These are phyloP conservation scores for Nesogale talazaci DNA, from an alignment of 2,113 vertebrate species.

Conservation along the genomic window DNA sequence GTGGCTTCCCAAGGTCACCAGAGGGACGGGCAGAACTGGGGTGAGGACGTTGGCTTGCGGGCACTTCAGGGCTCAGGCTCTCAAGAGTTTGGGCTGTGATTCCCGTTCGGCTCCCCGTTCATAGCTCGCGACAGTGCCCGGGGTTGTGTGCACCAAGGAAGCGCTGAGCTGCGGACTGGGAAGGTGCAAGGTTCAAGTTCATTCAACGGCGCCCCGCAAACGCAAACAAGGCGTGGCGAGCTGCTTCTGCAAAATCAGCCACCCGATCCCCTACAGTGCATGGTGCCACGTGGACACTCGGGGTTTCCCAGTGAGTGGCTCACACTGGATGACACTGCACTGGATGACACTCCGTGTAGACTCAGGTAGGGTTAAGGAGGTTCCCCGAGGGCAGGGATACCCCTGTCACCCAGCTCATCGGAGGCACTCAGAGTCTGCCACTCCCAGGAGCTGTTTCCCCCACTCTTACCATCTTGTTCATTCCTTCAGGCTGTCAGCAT, in stretches of 20 bases:
- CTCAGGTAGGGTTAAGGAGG: background rate
- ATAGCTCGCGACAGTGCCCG: background rate
- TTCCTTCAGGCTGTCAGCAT: background rate
- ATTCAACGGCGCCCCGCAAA: background rate
- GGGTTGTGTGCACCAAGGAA: background rate
- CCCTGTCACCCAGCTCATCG: background rate
- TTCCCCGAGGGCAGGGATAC: background rate
- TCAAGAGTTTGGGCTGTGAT: background rate
- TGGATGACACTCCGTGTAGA: background rate
- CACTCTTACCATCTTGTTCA: background rate
- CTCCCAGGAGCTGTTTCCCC: background rate
- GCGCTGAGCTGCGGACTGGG: background rate
- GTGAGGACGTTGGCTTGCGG: background rate
- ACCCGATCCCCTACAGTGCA: background rate
- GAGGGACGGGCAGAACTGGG: background rate
- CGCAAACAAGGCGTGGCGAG: background rate
- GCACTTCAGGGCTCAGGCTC: background rate
- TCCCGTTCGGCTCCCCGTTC: background rate
- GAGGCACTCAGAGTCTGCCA: background rate
- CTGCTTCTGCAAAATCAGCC: background rate
- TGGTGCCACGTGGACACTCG: background rate
- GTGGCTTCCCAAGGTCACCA: conserved; percentile 9
- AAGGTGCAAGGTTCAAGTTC: background rate
- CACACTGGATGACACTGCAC: background rate
- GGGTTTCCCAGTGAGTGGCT: background rate